A percentile compares a stretch with the other conserved stretches of the same genome.
These are phyloP conservation scores for Smithornis capensis DNA, from an alignment of 2,113 vertebrate species.

Conservation along the genomic window DNA sequence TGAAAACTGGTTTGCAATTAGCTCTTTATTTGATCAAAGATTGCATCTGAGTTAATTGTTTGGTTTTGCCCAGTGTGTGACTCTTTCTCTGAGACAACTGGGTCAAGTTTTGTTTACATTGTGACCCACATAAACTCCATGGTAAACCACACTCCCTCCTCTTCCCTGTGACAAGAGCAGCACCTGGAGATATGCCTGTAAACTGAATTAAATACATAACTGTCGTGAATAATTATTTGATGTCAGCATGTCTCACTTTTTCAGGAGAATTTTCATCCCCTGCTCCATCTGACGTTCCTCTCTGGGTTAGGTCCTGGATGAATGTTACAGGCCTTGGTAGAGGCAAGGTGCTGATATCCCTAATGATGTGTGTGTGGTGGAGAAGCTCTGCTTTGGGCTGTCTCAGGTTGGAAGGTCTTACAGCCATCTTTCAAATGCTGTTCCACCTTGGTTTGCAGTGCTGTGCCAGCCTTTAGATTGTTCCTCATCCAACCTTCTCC, in stretches of 20 bases:
- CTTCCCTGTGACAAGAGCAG: background rate
- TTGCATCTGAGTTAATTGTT: background rate
- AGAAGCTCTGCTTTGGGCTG: background rate
- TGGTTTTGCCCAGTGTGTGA: background rate
- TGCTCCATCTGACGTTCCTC: background rate
- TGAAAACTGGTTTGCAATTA: slow-evolving; percentile 26
- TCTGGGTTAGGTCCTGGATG: background rate
- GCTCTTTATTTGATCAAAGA: slow-evolving; percentile 21
- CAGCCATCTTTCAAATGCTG: background rate
- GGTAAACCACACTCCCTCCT: background rate
- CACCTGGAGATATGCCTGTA: background rate
- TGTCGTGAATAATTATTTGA: background rate
- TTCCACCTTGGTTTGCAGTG: background rate
- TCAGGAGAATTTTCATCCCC: background rate
- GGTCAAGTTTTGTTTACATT: background rate
- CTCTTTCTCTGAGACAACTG: background rate
- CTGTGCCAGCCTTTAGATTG: background rate
- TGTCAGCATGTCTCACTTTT: background rate
- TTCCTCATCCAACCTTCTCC: background rate
- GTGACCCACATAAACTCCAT: background rate
- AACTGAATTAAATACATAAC: background rate
- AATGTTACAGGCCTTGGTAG: background rate
- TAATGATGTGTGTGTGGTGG: fast-evolving
- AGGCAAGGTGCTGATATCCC: background rate
- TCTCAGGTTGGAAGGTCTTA: background rate